phyloP scores from a whole-genome alignment of 92 coral and sea anemone genomes.

The Micromussa lordhowensis region DNA sequence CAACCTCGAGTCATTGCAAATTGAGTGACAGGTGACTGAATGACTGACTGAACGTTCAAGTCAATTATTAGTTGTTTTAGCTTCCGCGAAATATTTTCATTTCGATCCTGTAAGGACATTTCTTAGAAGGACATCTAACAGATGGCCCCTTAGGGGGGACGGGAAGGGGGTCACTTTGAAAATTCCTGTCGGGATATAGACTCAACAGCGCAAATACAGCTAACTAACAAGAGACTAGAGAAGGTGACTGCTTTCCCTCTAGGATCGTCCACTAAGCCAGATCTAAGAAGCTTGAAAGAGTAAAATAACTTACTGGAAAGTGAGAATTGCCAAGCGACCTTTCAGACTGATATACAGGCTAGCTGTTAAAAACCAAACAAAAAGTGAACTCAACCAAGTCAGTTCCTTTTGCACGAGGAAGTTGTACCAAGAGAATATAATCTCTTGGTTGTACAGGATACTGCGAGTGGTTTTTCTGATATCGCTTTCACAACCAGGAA shows the following conservation, averaged over 20 bases:
- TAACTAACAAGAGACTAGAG: background rate
- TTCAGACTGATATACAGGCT: background rate
- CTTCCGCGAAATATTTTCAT: background rate
- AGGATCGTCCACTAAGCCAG: background rate
- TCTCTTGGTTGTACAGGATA: too few relatives aligned
- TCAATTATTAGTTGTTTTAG: background rate
- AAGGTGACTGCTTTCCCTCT: background rate
- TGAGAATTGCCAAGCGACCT: background rate
- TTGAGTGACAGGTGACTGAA: background rate
- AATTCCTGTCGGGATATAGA: background rate
- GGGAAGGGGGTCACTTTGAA: background rate
- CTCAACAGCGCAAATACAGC: background rate
- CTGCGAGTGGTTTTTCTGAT: too few relatives aligned
- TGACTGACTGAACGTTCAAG: background rate
- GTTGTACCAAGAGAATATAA: too few relatives aligned
- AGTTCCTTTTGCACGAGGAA: too few relatives aligned
- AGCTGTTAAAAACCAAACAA: too few relatives aligned
- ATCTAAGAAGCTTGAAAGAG: background rate
- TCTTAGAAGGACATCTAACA: background rate
- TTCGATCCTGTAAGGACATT: background rate
- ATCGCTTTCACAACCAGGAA: background rate
- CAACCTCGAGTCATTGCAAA: background rate
- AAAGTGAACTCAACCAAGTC: too few relatives aligned
- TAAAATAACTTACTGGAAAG: too few relatives aligned
- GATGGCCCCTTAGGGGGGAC: background rate